Evolutionary conservation across 1,140 invertebrate genomes (phyloP).

Genomic region (Nautilus pompilius): DNA sequence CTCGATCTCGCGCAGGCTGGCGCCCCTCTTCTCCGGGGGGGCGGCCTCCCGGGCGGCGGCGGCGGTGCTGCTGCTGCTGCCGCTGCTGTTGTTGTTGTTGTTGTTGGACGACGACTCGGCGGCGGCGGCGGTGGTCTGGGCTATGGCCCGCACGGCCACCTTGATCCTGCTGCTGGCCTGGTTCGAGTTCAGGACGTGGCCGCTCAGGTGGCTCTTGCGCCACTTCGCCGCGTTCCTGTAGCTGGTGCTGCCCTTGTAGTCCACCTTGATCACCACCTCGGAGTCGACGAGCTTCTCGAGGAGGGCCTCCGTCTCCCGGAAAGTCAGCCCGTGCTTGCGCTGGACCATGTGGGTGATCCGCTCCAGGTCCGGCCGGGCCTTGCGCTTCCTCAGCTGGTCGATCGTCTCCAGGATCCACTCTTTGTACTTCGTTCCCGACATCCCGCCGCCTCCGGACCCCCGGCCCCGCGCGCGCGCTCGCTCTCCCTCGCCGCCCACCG

Average conservation of each 20-base stretch:
- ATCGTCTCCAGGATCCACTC: slow-evolving; percentile 78
- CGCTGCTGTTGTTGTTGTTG: background rate
- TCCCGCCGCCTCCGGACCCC: slow-evolving; percentile 3
- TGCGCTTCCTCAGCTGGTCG: slow-evolving; percentile 75
- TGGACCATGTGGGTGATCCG: slow-evolving; percentile 78
- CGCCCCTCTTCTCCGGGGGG: slow-evolving; percentile 15
- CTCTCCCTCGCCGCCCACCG: too few relatives aligned
- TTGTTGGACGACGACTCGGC: background rate
- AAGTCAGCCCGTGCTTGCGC: slow-evolving; percentile 69
- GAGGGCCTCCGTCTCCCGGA: slow-evolving; percentile 70
- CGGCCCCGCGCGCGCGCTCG: too few relatives aligned
- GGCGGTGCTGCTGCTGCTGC: background rate
- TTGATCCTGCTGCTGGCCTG: slow-evolving; percentile 32
- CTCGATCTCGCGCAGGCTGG: slow-evolving; percentile 32
- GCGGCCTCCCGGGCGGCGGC: background rate
- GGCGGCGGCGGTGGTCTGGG: background rate
- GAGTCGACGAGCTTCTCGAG: slow-evolving; percentile 72
- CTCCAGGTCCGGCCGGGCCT: slow-evolving; percentile 77
- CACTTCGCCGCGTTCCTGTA: slow-evolving; percentile 72
- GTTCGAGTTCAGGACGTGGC: slow-evolving; percentile 43
- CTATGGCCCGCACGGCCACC: slow-evolving; percentile 37
- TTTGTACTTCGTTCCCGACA: slow-evolving; percentile 63
- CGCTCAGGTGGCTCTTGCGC: slow-evolving; percentile 35
- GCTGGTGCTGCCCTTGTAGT: slow-evolving; percentile 81
- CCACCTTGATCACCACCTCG: slow-evolving; percentile 76